phyloP scores from a whole-genome alignment of 2,113 vertebrate species.

The Craseonycteris thonglongyai region DNA sequence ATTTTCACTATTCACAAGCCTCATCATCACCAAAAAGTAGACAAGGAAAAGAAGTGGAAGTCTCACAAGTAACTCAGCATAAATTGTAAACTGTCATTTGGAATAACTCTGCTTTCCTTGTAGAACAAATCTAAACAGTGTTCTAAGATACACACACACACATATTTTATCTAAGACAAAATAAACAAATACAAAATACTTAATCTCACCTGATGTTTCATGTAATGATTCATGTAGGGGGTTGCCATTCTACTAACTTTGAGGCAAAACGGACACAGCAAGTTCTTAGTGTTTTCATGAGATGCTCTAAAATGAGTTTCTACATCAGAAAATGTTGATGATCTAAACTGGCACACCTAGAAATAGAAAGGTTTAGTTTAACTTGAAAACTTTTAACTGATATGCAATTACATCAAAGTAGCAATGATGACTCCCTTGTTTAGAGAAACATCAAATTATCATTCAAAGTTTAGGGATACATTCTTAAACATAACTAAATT shows the following conservation, averaged over 20 bases:
- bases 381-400: slow-evolving; percentile 27
- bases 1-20: not conserved
- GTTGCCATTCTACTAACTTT: slow-evolving; percentile 93
- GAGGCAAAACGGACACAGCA: slow-evolving; percentile 97
- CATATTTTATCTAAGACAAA: slow-evolving; percentile 7
- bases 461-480: not conserved
- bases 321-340: slow-evolving; percentile 94
- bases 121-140: slow-evolving; percentile 3
- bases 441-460: slow-evolving; percentile 22
- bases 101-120: slow-evolving; percentile 4
- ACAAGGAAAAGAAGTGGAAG: not conserved
- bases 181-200: slow-evolving; percentile 35
- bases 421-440: not conserved
- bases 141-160: not conserved
- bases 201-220: slow-evolving; percentile 94
- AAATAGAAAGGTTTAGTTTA: slow-evolving; percentile 53
- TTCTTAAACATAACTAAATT: not conserved
- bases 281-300: slow-evolving; percentile 96
- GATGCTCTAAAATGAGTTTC: slow-evolving; percentile 91
- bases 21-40: slow-evolving; percentile 6
- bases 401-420: slow-evolving; percentile 29
- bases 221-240: slow-evolving; percentile 97
- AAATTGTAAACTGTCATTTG: not conserved
- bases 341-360: slow-evolving; percentile 95
- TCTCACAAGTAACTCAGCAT: slow-evolving; percentile 15